Evolutionary conservation across 2,888 invertebrate genomes (phyloP), one percentile per base, ranked within the genome.

Genomic region (Chaetogeoica ovagalla): DNA sequence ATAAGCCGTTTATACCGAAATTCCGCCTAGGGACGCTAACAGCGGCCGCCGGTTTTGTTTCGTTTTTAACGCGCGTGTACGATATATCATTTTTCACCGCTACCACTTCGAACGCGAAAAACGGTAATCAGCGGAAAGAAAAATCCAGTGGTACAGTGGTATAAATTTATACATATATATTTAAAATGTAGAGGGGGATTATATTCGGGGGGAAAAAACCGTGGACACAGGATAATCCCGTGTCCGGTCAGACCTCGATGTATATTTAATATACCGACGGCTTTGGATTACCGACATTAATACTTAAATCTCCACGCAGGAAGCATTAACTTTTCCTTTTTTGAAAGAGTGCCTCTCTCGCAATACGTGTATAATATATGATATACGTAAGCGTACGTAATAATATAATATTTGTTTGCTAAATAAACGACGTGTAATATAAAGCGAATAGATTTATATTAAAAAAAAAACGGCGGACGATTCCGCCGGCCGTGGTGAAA

Each of bases 301-400:
- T 79, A 79, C 77, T 79, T 79, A 79, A 79, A 79, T 79, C 77
- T 70, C 70, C 21, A 39, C 21, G 39, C 43, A 70, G 77, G 39
- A 70, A 79, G 70, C 77, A 79, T 79, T 79, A 79, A 79, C 77
- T 79, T 79, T 79, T 79, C 70, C 77, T 79, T 70, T 70, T 77
- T 70, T 79, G 77, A 39, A 70, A 69, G 39, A 70, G 55, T 39
- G 9, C 55, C 65, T 70, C 69, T 70, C 63, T 79, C 39, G 39
- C 39, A 39, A 69, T 48, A 59, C 43, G 68, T n/a, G n/a, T n/a
- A n/a, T n/a, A n/a, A n/a, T n/a, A 30, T 30, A 30, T 30, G 30
- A 30, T 4, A 4, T 30, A 30, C n/a, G n/a, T 30, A 30, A 1
- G 30, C 1, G 30, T 23, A 43, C 30, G 15, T 69, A 17, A 55